Evolutionary conservation across 1,140 invertebrate species (phyloP), one percentile per base, ranked within the genome.

Genomic region (Copidosoma floridanum): DNA sequence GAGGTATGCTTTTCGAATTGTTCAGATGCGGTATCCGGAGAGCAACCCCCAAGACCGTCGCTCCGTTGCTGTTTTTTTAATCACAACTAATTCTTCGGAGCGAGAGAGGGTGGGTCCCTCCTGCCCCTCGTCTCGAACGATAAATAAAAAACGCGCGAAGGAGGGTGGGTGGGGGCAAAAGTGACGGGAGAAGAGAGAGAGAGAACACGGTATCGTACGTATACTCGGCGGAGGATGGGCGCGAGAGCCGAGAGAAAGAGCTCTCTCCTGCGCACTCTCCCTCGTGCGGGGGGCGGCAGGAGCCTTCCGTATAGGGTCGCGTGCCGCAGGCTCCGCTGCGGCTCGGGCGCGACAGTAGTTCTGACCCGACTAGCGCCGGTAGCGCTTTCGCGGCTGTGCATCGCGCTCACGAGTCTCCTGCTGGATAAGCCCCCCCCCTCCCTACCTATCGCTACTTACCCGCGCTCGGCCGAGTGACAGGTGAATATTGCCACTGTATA

Each of bases 301-400:
- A 55, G 62, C 63, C 53, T 8, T 11, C n/a, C 10, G 11, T n/a
- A 7, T 41, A 16, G 10, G 43, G 37, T 74, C 60, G 60, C 70
- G 75, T 73, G 71, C 73, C 78, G 52, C 59, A 41, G 77, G 78
- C 77, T 80, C n/a, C n/a, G 77, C 78, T 80, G 78, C 77, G 73
- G 72, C 74, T 80, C 78, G 75, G 76, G 77, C 76, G 75, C 77
- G 78, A 78, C 78, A 80, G n/a, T n/a, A n/a, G 78, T 80, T 74
- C 76, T 73, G 70, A 70, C 70, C 70, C 76, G 70, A 75, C 74
- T 67, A 73, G 68, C 71, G 72, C 68, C 68, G 6, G 71, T 71
- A 64, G 67, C 65, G 70, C 65, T 71, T 67, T 73, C 75, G 71
- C 67, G 65, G 59, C 59, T 57, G 52, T 59, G 27, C 37, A 44